These are phyloP conservation scores for Homarus gammarus DNA, from an alignment of 2,888 invertebrate species.

Conservation along the genomic window DNA sequence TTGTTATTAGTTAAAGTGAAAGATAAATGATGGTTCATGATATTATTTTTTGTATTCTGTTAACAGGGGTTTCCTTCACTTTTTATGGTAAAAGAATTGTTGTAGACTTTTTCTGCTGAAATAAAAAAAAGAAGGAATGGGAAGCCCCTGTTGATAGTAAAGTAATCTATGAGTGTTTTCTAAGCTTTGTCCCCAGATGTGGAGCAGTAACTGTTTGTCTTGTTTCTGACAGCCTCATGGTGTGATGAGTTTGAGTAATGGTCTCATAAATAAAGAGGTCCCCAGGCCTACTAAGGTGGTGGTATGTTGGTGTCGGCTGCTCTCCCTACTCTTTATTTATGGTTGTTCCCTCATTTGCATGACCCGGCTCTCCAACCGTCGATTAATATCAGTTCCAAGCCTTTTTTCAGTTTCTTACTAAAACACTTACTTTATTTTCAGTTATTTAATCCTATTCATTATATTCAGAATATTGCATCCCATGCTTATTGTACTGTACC, in stretches of 20 bases:
- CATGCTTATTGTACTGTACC: conserved; percentile 12
- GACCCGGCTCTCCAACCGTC: not conserved
- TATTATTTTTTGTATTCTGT: not conserved
- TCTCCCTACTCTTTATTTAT: conserved; percentile 2
- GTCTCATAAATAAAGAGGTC: conserved; percentile 60
- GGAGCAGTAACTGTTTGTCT: conserved; percentile 37
- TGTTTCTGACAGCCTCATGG: conserved; percentile 64
- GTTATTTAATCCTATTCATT: not conserved
- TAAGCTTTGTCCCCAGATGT: not conserved
- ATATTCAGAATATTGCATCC: conserved; percentile 8
- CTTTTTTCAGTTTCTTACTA: not conserved
- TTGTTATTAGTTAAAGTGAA: conserved; percentile 5
- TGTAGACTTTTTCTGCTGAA: not conserved
- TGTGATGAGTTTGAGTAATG: conserved; percentile 69
- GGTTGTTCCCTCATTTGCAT: conserved; percentile 28
- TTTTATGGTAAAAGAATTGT: not conserved
- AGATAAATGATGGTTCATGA: not conserved
- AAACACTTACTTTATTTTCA: not conserved
- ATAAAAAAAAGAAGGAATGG: not conserved
- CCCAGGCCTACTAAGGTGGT: conserved; percentile 69
- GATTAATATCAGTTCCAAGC: not conserved
- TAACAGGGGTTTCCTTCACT: not conserved
- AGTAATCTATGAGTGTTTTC: conserved; percentile 18
- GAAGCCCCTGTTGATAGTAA: conserved; percentile 10
- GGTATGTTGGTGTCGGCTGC: conserved; percentile 64